Conservation (phyloP, 2,113 vertebrate species). For the Lota lota region DNA sequence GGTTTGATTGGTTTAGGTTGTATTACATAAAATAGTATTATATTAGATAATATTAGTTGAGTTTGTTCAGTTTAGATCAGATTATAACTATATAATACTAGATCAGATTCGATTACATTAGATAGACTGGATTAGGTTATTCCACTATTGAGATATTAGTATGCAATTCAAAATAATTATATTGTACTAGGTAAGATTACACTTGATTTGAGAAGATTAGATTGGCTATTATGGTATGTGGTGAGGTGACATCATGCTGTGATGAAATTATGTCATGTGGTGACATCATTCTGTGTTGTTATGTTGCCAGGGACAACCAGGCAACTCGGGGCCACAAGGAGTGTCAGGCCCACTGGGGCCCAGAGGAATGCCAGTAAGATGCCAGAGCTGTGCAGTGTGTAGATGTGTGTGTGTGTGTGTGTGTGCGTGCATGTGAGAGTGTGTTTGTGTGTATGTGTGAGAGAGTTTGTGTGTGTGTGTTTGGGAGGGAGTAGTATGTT, state of each 20-base stretch:
- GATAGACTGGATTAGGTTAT: too few relatives aligned
- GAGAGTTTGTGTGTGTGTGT: not conserved
- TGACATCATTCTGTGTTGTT: constrained; percentile 7
- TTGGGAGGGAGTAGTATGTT: not conserved
- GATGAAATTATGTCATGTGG: too few relatives aligned
- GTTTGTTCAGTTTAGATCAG: not conserved
- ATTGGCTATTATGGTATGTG: not conserved
- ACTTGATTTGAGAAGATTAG: not conserved
- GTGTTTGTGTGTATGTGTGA: not conserved
- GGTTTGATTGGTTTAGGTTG: not conserved
- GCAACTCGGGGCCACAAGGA: constrained; percentile 73
- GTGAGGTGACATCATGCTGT: not conserved
- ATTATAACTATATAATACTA: not conserved
- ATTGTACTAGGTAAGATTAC: not conserved
- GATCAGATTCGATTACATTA: not conserved
- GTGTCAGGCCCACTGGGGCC: constrained; percentile 65
- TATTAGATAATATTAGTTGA: not conserved
- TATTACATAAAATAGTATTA: not conserved
- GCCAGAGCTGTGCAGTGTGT: too few relatives aligned
- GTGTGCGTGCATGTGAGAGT: not conserved
- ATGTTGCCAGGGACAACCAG: constrained; percentile 76
- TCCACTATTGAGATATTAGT: too few relatives aligned
- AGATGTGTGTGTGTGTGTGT: too few relatives aligned
- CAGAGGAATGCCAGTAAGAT: constrained; percentile 73
- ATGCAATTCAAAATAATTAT: too few relatives aligned